Conservation (phyloP, 2,888 invertebrate species). For the Callinectes sapidus region DNA sequence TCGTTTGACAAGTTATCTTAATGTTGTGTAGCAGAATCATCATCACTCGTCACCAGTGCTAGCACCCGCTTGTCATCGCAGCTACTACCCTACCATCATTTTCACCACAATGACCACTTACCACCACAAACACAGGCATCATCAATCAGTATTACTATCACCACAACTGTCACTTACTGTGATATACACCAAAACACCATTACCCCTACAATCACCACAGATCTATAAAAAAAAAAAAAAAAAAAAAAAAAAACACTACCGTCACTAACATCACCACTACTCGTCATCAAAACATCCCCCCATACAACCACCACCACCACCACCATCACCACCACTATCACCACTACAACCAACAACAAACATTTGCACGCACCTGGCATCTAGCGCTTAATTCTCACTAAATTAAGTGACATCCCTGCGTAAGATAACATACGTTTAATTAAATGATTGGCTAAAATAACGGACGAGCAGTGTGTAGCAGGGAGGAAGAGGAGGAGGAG, state of each 20-base stretch:
- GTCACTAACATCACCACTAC: not conserved
- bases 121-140: too few species aligned
- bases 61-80: too few species aligned
- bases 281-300: not conserved
- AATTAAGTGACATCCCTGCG: slow-evolving; percentile 3
- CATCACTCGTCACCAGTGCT: too few species aligned
- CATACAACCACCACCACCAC: slow-evolving; percentile 1
- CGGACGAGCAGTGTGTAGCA: not conserved
- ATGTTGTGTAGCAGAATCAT: too few species aligned
- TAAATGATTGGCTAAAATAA: slow-evolving; percentile 14
- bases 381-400: not conserved
- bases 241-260: too few species aligned
- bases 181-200: not conserved
- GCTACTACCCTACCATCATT: too few species aligned
- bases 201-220: not conserved
- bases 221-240: not conserved
- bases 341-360: not conserved
- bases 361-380: not conserved
- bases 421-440: slow-evolving; percentile 25
- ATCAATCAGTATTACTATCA: not conserved
- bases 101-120: too few species aligned
- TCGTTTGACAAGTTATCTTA: not conserved
- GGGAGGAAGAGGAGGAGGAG: not conserved
- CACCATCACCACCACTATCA: not conserved
- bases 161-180: not conserved